Base-by-base conservation (phyloP, 2,113 vertebrate genomes). In the Melanerpes aurifrons region DNA sequence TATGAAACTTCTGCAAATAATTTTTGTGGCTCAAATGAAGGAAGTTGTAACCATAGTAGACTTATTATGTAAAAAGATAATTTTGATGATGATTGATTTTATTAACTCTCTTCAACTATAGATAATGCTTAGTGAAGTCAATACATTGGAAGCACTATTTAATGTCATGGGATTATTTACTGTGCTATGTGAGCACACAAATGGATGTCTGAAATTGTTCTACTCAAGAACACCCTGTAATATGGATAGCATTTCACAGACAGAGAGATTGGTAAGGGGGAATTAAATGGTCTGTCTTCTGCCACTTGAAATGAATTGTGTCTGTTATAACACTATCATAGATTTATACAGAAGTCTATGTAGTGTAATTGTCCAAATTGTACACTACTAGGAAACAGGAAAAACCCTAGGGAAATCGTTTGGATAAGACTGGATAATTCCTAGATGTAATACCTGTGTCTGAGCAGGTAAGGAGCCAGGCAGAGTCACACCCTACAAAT, bases 21-120 rank as follows among this genome's bases (percentile, higher is more conserved):
- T 78, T 82, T 91, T 86, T 91, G 69, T 57, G 25, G 22, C 58
- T 77, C 68, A 95, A 93, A 92, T 69, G 24, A 80, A 86, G 28
- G 31, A 50, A 28, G 7, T 24, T 69, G 25, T 73, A 75, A 64
- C 77, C 3, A 6, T 69, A 84, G 88, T 91, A 54, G 25, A 56
- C 84, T 58, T 32, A 50, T 64, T 50, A 15, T 59, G 7, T 18
- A 80, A 91, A 84, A 94, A 92, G 28, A 31, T 63, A 15, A 12
- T 67, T 91, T 35, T 64, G 43, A 53, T 25, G 50, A 53, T 25
- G 50, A 53, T 53, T 53, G 11, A 25, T 53, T 53, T 53, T 53
- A 12, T 69, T 70, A 74, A 21, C 81, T 86, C 45, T 54, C 29
- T 40, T 77, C 71, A 92, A 6, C 24, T 92, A 12, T 28, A 69